These are phyloP conservation scores for Zosterops borbonicus DNA, from an alignment of 2,113 vertebrate species.

Conservation along the genomic window DNA sequence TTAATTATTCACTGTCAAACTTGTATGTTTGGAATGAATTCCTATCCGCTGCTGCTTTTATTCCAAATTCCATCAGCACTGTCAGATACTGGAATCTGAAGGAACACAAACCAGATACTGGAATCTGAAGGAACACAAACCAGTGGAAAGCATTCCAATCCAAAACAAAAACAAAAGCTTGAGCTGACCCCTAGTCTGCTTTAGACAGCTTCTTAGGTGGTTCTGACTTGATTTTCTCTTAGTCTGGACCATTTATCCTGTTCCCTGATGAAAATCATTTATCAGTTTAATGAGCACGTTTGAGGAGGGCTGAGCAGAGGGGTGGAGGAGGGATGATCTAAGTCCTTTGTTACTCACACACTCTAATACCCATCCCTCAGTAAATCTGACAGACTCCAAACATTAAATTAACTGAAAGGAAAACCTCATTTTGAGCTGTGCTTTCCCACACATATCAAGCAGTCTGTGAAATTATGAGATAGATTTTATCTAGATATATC, in stretches of 20 bases:
- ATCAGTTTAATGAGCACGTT: slow-evolving; percentile 37
- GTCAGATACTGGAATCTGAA: not conserved
- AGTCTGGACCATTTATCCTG: slow-evolving; percentile 5
- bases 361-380: slow-evolving; percentile 16
- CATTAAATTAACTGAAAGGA: slow-evolving; percentile 57
- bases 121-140: not conserved
- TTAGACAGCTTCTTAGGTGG: not conserved
- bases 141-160: not conserved
- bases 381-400: slow-evolving; percentile 45
- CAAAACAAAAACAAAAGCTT: not conserved
- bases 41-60: not conserved
- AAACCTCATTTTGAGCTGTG: slow-evolving; percentile 38
- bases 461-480: slow-evolving; percentile 35
- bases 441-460: slow-evolving; percentile 48
- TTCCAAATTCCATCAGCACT: not conserved
- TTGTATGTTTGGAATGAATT: not conserved
- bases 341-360: slow-evolving; percentile 10
- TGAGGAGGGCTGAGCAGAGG: slow-evolving; percentile 3
- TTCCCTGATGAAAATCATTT: slow-evolving; percentile 31
- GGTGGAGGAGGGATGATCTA: not conserved
- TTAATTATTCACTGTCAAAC: not conserved
- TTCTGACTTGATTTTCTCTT: not conserved
- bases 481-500: not conserved
- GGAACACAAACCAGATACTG: not conserved
- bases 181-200: not conserved